Conservation (phyloP, 2,113 vertebrate genomes). For the Menidia beryllina region DNA sequence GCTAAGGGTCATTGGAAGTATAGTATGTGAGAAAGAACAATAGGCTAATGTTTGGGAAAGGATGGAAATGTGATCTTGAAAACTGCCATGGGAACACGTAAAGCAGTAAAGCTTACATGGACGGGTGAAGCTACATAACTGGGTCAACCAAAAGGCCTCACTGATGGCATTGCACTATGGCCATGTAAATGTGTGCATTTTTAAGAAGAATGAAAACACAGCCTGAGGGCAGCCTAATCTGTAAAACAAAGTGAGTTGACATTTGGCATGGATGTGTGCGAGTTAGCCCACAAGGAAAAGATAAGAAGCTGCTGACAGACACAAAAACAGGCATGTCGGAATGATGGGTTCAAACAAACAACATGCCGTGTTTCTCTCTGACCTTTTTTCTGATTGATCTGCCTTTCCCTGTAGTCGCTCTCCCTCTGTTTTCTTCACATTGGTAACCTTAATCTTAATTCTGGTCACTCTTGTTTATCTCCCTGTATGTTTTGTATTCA, state of each 20-base stretch:
- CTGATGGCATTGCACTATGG: not conserved
- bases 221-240: conserved; percentile 28
- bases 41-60: conserved; percentile 13
- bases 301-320: conserved; percentile 59
- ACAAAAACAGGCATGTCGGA: conserved; percentile 40
- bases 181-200: conserved; percentile 30
- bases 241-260: conserved; percentile 39
- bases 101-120: not conserved
- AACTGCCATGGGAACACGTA: not conserved
- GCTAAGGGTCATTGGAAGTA: conserved; percentile 7
- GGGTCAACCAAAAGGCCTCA: not conserved
- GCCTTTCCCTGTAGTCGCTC: conserved; percentile 9
- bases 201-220: conserved; percentile 10
- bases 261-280: conserved; percentile 27
- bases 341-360: conserved; percentile 53
- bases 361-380: conserved; percentile 17
- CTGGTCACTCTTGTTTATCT: conserved; percentile 43
- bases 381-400: conserved; percentile 42
- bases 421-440: conserved; percentile 24
- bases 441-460: conserved; percentile 45
- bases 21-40: not conserved
- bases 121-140: conserved; percentile 4
- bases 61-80: conserved; percentile 8
- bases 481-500: conserved; percentile 15
- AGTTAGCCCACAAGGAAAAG: conserved; percentile 35